Evolutionary conservation across 2,113 vertebrate species (phyloP), one percentile per base, ranked within the genome.

Genomic region (Gorilla gorilla): DNA sequence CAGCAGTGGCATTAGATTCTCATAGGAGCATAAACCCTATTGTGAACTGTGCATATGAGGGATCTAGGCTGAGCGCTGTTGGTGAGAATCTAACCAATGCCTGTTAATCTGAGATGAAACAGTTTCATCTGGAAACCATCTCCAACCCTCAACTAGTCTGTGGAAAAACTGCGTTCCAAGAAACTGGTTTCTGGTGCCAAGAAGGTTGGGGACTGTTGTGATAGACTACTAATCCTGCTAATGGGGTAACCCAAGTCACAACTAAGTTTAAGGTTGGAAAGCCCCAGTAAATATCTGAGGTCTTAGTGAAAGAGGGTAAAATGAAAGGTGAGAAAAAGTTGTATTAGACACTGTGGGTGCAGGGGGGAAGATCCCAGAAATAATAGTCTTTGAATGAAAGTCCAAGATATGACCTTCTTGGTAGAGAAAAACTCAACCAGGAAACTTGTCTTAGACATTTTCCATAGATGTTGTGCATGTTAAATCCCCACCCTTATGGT

Each of bases 391-490:
- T 80, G 43, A 83, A 48, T 40, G 59, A 16, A 89, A 32, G 8
- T 79, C 57, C 68, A 80, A 68, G 25, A 68, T 85, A 66, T 80
- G 66, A 14, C 17, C 22, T n/a, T 91, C 32, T 6, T 27, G 38
- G 35, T 10, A 91, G 45, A 93, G 57, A 10, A 81, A 80, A 96
- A 84, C 6, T 80, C 90, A 87, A 55, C 23, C 52, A 78, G 70
- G 22, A 94, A 96, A 59, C 22, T 45, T 83, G 12, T 81, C 75
- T 79, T 90, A 52, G 40, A 66, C 45, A 40, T 66, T 96, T 95
- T 87, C 95, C 76, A 93, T 78, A 90, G 32, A 59, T 8, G 1
- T 59, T 45, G n/a, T 43, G 25, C 11, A 61, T 57, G 18, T 90
- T 81, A 88, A 96, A 81, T 35, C 2, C 23, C 4, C 32, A 68